Evolutionary conservation across 2,797 vertebrate genomes (phyloP).

Genomic region (Enteromius argenteus): DNA sequence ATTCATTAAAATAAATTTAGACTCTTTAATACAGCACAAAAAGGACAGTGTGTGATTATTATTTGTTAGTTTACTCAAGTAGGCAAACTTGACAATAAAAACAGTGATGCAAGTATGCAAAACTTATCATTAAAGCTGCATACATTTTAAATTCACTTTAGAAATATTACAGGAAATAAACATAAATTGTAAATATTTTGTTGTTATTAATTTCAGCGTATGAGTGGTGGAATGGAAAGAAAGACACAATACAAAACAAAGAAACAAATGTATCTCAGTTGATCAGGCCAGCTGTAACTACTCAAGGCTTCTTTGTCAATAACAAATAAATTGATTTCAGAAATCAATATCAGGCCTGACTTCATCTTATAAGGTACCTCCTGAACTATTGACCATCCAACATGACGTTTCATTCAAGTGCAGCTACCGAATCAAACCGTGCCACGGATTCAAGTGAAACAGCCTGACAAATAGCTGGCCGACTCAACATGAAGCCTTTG

Average conservation of each 20-base stretch:
- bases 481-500: conserved; percentile 53
- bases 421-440: conserved; percentile 67
- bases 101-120: not conserved
- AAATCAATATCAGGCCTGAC: conserved; percentile 35
- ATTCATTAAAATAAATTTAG: not conserved
- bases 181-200: not conserved
- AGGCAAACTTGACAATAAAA: not conserved
- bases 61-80: not conserved
- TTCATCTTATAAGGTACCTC: conserved; percentile 25
- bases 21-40: not conserved
- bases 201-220: not conserved
- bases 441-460: conserved; percentile 70
- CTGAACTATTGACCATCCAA: conserved; percentile 44
- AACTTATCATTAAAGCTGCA: not conserved
- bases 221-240: not conserved
- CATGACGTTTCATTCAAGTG: conserved; percentile 37
- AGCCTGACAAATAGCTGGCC: conserved; percentile 70
- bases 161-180: not conserved
- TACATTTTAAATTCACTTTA: not conserved
- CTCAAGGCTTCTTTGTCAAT: not conserved
- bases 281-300: not conserved
- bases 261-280: not conserved
- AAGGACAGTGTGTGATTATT: not conserved
- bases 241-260: not conserved
- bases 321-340: conserved; percentile 30